Percentiles rank a stretch among this genome's conserved stretches.
Conservation (phyloP, 2,888 invertebrate genomes). For the Blera fallax region DNA sequence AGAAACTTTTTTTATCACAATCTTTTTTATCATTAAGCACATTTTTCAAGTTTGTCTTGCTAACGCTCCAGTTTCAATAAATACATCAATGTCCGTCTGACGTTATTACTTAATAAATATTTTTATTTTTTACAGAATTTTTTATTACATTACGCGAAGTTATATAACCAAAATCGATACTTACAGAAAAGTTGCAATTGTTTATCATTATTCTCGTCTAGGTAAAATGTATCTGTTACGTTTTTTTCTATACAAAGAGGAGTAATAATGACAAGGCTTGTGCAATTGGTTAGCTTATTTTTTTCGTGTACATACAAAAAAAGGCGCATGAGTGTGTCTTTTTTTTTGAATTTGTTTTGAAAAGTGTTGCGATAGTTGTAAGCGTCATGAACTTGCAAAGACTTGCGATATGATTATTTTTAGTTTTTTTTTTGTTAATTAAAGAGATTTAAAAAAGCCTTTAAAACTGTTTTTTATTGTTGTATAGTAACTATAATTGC, state of each 20-base stretch:
- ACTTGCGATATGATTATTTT: background rate
- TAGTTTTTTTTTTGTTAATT: no score
- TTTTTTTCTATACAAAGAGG: background rate
- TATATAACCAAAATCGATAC: background rate
- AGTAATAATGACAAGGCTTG: background rate
- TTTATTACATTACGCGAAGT: background rate
- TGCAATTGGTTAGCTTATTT: background rate
- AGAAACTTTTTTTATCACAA: no score
- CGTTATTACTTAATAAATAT: no score
- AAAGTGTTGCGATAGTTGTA: background rate
- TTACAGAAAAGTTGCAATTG: conserved; percentile 5
- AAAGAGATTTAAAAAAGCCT: background rate
- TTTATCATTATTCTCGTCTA: background rate
- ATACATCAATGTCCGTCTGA: no score
- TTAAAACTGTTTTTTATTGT: no score
- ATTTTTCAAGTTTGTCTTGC: no score
- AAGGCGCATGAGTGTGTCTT: background rate
- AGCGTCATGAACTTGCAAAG: background rate
- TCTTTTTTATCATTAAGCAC: no score
- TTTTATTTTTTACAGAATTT: background rate
- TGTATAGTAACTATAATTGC: no score
- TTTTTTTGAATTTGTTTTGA: no score
- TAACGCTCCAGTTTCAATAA: no score
- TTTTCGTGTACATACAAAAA: background rate
- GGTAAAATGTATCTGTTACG: background rate